These are phyloP conservation scores for Fissipunctia ypsillon DNA, from an alignment of 2,888 invertebrate genomes.

Conservation along the genomic window DNA sequence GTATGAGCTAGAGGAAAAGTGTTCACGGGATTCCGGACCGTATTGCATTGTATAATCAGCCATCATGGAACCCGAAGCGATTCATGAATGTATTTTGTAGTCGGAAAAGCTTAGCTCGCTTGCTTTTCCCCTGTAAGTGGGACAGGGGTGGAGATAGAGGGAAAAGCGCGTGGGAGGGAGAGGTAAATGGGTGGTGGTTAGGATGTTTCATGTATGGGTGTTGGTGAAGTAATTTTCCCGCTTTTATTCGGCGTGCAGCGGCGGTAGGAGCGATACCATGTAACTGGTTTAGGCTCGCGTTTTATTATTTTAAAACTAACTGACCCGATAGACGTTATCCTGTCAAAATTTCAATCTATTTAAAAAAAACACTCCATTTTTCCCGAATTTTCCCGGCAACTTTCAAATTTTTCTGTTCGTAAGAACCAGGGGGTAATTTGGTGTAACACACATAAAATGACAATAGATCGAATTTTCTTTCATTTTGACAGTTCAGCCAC, in stretches of 20 bases:
- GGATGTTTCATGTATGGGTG: constrained; percentile 72
- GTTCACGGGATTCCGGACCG: constrained; percentile 83
- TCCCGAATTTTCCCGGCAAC: too few species aligned
- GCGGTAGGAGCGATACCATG: constrained; percentile 77
- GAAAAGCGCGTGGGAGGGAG: constrained; percentile 69
- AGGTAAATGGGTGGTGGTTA: constrained; percentile 78
- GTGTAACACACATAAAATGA: too few species aligned
- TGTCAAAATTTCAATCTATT: too few species aligned
- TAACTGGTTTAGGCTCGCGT: constrained; percentile 67
- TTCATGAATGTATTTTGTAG: constrained; percentile 79
- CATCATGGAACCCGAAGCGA: constrained; percentile 89
- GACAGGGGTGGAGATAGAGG: constrained; percentile 71
- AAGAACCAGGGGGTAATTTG: too few species aligned
- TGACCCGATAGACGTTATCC: too few species aligned
- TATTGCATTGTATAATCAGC: constrained; percentile 90
- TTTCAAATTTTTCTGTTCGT: too few species aligned
- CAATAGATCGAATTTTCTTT: too few species aligned
- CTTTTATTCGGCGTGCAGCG: constrained; percentile 86
- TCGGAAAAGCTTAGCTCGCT: constrained; percentile 86
- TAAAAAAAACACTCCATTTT: too few species aligned
- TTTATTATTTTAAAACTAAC: constrained; percentile 20
- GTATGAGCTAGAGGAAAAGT: constrained; percentile 73
- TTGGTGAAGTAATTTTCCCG: constrained; percentile 88
- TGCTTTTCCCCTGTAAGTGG: constrained; percentile 73
- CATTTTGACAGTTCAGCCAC: too few species aligned